Base-by-base conservation (phyloP, 2,888 invertebrate species). In the Scaptodrosophila latifasciaeformis region DNA sequence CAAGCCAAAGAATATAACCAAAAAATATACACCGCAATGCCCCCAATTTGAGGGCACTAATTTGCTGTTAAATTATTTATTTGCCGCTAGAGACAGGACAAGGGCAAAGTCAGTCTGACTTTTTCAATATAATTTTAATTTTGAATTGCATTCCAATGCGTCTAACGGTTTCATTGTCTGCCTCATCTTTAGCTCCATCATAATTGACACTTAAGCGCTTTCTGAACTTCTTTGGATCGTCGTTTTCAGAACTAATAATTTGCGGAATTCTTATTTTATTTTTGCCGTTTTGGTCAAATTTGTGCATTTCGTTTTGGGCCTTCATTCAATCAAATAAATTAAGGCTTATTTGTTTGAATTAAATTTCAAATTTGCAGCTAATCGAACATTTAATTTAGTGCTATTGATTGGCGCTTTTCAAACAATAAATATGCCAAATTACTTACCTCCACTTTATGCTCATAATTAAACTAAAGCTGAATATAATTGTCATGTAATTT, bases 11-110 rank as follows among this genome's bases (percentile, higher is more conserved):
- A 48, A 19, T 43, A 54, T 39, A 59, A n/a, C n/a, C n/a, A n/a
- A n/a, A n/a, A 65, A 65, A 49, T 64, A 64, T 61, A 57, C 65
- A 62, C 78, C 70, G 82, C 81, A 82, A 69, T 82, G 81, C 68
- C 77, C 75, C 56, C 70, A 72, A 80, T 79, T 78, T 76, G 59
- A 29, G 60, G 71, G 69, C 76, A 74, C 71, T 70, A 78, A 82
- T 81, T 81, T 80, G 55, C 62, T 63, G 61, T 62, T 70, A 76
- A 71, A 71, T 77, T 79, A 70, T 80, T 80, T 76, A 66, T 67
- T 79, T 61, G 65, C 58, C 61, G 59, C 48, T 64, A 40, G 43
- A 48, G 29, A 40, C 37, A 35, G 15, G 15, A 9, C 13, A 15
- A 35, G 15, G 15, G 35, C 12, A 35, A 35, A 35, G 43, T 12